Percentiles rank a stretch among this genome's conserved stretches.
Conservation (phyloP, 2,888 invertebrate genomes). For the Pyrocoelia pectoralis region DNA sequence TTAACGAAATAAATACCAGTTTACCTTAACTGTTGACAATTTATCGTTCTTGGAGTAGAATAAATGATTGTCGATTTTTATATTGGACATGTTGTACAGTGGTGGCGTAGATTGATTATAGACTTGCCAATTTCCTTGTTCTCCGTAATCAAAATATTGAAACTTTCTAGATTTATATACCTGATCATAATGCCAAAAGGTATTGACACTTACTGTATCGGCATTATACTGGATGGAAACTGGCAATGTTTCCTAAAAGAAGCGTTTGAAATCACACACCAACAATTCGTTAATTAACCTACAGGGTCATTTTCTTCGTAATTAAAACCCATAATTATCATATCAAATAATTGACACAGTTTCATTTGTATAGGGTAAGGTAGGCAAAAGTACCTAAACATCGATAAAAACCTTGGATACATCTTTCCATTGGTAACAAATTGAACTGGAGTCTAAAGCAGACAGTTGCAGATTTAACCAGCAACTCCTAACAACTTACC, state of each 20-base stretch:
- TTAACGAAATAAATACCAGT: background rate
- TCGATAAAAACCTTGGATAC: background rate
- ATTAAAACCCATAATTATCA: background rate
- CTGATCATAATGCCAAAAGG: background rate
- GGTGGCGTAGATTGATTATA: background rate
- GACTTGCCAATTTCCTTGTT: background rate
- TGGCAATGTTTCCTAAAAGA: constrained; percentile 12
- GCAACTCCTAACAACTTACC: no score
- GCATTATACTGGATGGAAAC: background rate
- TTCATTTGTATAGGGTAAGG: background rate
- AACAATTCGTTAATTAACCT: background rate
- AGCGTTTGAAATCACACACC: background rate
- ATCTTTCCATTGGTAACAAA: constrained; percentile 2
- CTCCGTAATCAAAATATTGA: background rate
- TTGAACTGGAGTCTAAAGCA: background rate
- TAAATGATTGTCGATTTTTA: background rate
- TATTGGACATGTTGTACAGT: background rate
- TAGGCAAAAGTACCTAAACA: background rate
- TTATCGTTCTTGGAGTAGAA: background rate
- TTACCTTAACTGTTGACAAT: background rate
- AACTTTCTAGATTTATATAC: background rate
- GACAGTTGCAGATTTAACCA: no score
- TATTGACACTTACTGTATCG: background rate
- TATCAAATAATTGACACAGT: constrained; percentile 7
- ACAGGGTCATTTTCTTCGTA: constrained; percentile 11